Conservation (phyloP, 2,888 invertebrate species). For the Sarcophaga variegata region DNA sequence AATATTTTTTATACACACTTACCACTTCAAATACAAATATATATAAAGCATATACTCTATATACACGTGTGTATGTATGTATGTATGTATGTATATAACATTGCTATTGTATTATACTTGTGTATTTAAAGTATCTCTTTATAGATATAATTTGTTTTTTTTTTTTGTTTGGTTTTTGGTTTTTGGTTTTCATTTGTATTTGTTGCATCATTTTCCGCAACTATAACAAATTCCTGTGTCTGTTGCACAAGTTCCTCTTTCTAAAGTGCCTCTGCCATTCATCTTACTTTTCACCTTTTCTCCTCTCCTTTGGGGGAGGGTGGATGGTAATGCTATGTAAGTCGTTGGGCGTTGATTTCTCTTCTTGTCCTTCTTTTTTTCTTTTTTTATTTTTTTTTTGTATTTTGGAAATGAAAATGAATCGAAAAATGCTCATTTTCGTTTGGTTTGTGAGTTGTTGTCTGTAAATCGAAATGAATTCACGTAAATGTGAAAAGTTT, state of each 20-base stretch:
- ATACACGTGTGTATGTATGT: background rate
- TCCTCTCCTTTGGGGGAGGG: background rate
- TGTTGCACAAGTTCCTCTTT: background rate
- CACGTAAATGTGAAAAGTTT: conserved; percentile 67
- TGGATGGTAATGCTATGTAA: background rate
- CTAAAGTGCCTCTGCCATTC: background rate
- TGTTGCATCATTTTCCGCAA: conserved; percentile 59
- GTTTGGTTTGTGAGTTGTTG: conserved; percentile 51
- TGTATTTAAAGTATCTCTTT: background rate
- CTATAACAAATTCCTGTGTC: conserved; percentile 49
- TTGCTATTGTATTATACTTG: background rate
- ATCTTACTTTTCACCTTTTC: background rate
- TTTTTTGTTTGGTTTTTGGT: background rate
- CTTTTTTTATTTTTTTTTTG: background rate
- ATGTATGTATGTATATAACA: background rate
- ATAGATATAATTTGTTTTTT: background rate
- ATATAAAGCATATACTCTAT: too few relatives aligned
- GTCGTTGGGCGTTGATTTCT: background rate
- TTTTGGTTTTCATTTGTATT: conserved; percentile 5
- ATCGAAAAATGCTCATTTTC: conserved; percentile 63
- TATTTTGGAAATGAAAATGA: conserved; percentile 59
- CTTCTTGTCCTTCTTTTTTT: conserved; percentile 6
- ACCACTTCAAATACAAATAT: conserved; percentile 59
- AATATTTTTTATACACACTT: conserved; percentile 57
- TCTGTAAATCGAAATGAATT: conserved; percentile 63